Conservation (phyloP, 2,888 invertebrate genomes). For the Adelphocoris suturalis region DNA sequence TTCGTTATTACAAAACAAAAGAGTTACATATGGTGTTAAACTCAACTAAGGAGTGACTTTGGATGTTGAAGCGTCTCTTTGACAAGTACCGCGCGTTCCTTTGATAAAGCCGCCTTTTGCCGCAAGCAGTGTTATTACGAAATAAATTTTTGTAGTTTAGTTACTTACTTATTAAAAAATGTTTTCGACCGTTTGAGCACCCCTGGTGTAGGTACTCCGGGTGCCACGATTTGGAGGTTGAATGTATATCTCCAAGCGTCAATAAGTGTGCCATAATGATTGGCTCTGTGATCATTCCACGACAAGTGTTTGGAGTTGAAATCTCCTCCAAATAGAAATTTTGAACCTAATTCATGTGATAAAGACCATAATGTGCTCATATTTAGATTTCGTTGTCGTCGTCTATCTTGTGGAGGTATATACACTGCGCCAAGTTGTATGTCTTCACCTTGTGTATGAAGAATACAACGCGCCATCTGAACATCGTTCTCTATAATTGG, state of each 20-base stretch:
- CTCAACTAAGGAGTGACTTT: too few relatives aligned
- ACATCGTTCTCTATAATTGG: background rate
- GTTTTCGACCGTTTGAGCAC: too few relatives aligned
- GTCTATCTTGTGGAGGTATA: too few relatives aligned
- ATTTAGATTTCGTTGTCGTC: too few relatives aligned
- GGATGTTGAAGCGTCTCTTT: too few relatives aligned
- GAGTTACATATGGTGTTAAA: too few relatives aligned
- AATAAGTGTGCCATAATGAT: background rate
- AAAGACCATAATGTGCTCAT: background rate
- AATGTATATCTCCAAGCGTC: constrained; percentile 16
- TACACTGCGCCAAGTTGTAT: background rate
- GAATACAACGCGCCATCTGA: background rate
- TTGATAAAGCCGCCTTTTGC: too few relatives aligned
- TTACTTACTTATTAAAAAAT: too few relatives aligned
- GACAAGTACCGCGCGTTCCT: too few relatives aligned
- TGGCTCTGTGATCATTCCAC: constrained; percentile 18
- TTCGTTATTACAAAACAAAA: too few relatives aligned
- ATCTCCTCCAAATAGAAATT: background rate
- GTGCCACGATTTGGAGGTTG: constrained; percentile 26
- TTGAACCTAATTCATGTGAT: background rate
- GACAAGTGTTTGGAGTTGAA: constrained; percentile 5
- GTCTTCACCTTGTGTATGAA: background rate
- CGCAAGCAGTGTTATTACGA: too few relatives aligned
- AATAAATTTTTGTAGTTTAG: too few relatives aligned
- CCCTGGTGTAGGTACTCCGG: background rate